Evolutionary conservation across 2,113 vertebrate genomes (phyloP).

Genomic region (Aspiorhynchus laticeps): DNA sequence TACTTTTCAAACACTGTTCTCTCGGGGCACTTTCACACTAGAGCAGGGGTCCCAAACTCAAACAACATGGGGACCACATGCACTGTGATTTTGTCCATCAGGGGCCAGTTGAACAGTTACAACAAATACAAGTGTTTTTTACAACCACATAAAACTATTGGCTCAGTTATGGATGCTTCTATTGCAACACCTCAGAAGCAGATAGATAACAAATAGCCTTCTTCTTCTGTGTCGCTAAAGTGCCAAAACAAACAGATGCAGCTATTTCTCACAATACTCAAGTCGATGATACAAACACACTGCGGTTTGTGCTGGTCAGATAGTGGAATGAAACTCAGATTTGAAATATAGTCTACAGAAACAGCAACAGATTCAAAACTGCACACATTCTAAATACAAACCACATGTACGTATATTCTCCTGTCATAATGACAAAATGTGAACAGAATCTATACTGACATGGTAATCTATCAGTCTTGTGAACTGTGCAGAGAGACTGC

Average conservation of each 20-base stretch:
- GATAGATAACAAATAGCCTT: background rate
- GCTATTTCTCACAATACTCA: background rate
- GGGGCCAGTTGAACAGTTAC: background rate
- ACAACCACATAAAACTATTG: background rate
- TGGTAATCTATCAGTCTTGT: slow-evolving; percentile 18
- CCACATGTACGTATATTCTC: slow-evolving; percentile 59
- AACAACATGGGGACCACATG: background rate
- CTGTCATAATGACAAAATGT: slow-evolving; percentile 60
- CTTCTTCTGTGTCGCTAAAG: background rate
- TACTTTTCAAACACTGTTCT: background rate
- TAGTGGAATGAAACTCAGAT: background rate
- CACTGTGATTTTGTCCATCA: background rate
- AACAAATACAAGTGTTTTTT: background rate
- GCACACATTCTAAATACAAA: slow-evolving; percentile 43
- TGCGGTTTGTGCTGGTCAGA: background rate
- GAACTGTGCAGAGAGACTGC: background rate
- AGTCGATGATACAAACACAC: background rate
- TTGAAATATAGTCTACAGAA: background rate
- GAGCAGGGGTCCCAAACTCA: background rate
- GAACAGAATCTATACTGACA: slow-evolving; percentile 16
- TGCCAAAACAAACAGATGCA: background rate
- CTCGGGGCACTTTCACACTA: background rate
- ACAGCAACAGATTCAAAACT: background rate
- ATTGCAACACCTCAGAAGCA: background rate
- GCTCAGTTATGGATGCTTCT: background rate